Conservation (phyloP, 1,140 invertebrate genomes). For the Agrilus planipennis region DNA sequence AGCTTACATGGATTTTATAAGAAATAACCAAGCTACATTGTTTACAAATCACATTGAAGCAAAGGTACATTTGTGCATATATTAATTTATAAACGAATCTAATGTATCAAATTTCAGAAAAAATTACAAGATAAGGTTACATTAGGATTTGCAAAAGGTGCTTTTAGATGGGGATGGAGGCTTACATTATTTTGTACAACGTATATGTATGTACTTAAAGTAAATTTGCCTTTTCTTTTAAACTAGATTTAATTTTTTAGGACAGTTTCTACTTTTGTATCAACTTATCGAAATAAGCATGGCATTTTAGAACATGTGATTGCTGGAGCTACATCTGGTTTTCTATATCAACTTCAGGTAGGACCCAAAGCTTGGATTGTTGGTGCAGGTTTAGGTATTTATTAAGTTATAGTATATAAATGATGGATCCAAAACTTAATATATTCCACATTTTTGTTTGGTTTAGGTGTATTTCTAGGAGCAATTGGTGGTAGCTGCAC, state of each 20-base stretch:
- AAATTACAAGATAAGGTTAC: slow-evolving; percentile 53
- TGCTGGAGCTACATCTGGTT: slow-evolving; percentile 49
- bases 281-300: slow-evolving; percentile 50
- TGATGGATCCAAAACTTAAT: background rate
- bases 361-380: slow-evolving; percentile 51
- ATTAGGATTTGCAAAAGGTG: slow-evolving; percentile 53
- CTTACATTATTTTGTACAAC: slow-evolving; percentile 47
- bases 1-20: slow-evolving; percentile 54
- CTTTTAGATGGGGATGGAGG: slow-evolving; percentile 50
- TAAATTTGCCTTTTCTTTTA: slow-evolving; percentile 3
- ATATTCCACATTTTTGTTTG: background rate
- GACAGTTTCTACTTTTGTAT: slow-evolving; percentile 43
- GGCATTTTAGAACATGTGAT: slow-evolving; percentile 50
- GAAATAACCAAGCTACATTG: slow-evolving; percentile 56
- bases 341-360: slow-evolving; percentile 46
- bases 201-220: slow-evolving; percentile 44
- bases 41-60: slow-evolving; percentile 55
- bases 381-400: slow-evolving; percentile 43
- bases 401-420: background rate
- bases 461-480: slow-evolving; percentile 39
- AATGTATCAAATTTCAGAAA: slow-evolving; percentile 37
- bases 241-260: slow-evolving; percentile 34
- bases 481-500: slow-evolving; percentile 37
- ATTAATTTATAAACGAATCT: slow-evolving; percentile 3
- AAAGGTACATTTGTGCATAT: slow-evolving; percentile 38